Evolutionary conservation across 2,797 vertebrate species (phyloP).

Genomic region (Microtus agrestis): DNA sequence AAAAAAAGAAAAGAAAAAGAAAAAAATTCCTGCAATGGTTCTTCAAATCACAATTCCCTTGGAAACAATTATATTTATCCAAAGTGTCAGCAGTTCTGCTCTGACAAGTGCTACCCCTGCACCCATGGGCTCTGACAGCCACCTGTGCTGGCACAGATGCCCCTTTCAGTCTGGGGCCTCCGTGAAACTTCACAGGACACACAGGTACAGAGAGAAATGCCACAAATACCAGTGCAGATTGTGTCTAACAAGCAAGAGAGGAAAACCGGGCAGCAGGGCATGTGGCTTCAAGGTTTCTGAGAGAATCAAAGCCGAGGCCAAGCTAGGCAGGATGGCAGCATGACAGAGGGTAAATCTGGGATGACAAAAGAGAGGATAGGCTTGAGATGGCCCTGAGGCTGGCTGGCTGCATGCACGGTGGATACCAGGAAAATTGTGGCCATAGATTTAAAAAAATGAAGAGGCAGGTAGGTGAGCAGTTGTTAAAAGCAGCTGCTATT

Average conservation of each 20-base stretch:
- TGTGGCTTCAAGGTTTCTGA: neutral
- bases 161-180: neutral
- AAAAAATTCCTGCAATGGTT: neutral
- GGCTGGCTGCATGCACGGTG: neutral
- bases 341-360: neutral
- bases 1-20: neutral
- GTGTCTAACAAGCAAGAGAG: neutral
- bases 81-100: neutral
- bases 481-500: neutral
- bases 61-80: constrained; percentile 21
- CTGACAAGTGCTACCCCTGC: neutral
- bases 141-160: neutral
- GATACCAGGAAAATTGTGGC: neutral
- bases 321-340: neutral
- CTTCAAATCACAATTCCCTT: constrained; percentile 10
- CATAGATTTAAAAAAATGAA: neutral
- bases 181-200: neutral
- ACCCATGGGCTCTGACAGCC: neutral
- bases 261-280: neutral
- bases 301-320: constrained; percentile 10
- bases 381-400: neutral
- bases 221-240: neutral
- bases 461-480: neutral
- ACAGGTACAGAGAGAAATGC: neutral
- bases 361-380: neutral